These are phyloP conservation scores for Pterocles orientalis DNA, from an alignment of 2,113 vertebrate genomes.

Conservation along the genomic window DNA sequence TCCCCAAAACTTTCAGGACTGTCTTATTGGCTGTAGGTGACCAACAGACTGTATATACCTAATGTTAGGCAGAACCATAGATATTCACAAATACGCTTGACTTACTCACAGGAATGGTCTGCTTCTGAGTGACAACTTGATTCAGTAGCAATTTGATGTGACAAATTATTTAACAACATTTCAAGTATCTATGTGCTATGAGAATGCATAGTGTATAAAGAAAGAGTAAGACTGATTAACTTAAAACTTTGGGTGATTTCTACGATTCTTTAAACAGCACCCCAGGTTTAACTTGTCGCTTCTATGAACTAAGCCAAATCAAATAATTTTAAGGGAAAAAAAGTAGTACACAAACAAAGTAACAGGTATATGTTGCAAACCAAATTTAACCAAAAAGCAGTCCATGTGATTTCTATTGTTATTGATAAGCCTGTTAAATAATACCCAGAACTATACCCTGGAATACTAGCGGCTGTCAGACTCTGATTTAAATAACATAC, in stretches of 20 bases:
- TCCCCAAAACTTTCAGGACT: neutral
- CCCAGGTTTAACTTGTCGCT: neutral
- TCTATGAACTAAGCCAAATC: neutral
- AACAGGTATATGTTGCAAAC: neutral
- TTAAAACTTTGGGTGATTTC: neutral
- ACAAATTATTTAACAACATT: neutral
- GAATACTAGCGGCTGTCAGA: neutral
- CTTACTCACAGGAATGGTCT: neutral
- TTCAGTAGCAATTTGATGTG: neutral
- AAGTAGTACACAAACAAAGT: neutral
- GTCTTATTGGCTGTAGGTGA: neutral
- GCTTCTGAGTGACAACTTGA: neutral
- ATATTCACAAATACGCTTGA: neutral
- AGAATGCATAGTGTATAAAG: neutral
- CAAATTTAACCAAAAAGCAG: neutral
- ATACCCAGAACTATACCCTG: neutral
- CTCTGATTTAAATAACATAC: constrained; percentile 80
- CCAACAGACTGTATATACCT: no score
- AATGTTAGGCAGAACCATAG: neutral
- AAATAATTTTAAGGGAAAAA: neutral
- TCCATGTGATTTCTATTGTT: neutral
- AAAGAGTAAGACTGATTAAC: neutral
- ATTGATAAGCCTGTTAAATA: neutral
- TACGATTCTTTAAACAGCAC: neutral
- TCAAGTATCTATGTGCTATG: neutral